Percentiles rank a stretch among this genome's conserved stretches.
Conservation (phyloP, 1,140 invertebrate genomes). For the Drosophila carrolli region DNA sequence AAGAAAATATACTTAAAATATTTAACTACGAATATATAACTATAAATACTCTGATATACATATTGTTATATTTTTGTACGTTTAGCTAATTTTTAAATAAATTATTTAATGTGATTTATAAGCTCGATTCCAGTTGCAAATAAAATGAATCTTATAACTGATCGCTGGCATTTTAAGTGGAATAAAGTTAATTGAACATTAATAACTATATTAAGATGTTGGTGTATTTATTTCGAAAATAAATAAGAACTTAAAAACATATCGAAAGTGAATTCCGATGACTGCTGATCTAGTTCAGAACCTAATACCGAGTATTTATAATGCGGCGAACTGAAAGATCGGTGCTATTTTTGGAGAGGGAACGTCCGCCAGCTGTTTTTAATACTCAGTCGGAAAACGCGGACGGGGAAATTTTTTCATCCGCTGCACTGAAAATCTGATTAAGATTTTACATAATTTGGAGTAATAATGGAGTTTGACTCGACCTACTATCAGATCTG, state of each 20-base stretch:
- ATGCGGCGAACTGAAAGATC: conserved; percentile 61
- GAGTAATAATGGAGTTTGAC: conserved; percentile 65
- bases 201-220: neutral
- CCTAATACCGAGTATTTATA: conserved; percentile 59
- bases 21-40: conserved; percentile 63
- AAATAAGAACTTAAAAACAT: conserved; percentile 1
- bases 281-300: conserved; percentile 35
- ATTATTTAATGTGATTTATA: conserved; percentile 82
- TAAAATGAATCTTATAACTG: conserved; percentile 54
- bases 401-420: conserved; percentile 32
- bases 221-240: neutral
- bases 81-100: conserved; percentile 82
- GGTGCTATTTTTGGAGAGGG: conserved; percentile 70
- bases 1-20: conserved; percentile 43
- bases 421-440: conserved; percentile 16
- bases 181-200: conserved; percentile 16
- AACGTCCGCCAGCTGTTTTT: conserved; percentile 68
- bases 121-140: conserved; percentile 76
- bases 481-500: conserved; percentile 85
- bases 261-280: conserved; percentile 36
- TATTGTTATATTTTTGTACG: conserved; percentile 83
- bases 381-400: conserved; percentile 57
- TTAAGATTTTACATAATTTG: conserved; percentile 64
- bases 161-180: conserved; percentile 16
- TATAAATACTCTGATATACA: conserved; percentile 57